Conservation (phyloP, 2,888 invertebrate species). For the Koerneria pararmatus region DNA sequence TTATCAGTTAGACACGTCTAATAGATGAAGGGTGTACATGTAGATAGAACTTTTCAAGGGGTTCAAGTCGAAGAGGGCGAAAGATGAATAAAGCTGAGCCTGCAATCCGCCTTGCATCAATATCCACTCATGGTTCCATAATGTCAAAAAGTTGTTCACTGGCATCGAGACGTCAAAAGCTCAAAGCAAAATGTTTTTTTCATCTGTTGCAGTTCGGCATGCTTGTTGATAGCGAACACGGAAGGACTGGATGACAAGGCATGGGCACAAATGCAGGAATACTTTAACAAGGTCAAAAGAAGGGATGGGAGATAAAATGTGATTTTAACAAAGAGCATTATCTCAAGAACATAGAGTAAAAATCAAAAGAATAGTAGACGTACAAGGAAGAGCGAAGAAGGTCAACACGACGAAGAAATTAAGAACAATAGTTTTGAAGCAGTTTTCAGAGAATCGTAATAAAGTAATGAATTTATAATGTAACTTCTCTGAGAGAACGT, state of each 20-base stretch:
- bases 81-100: too few species aligned
- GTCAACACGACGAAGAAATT: too few species aligned
- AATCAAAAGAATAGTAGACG: too few species aligned
- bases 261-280: slow-evolving; percentile 50
- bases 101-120: too few species aligned
- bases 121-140: too few species aligned
- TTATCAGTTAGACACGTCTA: not conserved
- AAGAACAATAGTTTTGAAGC: too few species aligned
- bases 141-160: not conserved
- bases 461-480: too few species aligned
- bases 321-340: not conserved
- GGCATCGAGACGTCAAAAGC: not conserved
- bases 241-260: slow-evolving; percentile 45
- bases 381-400: too few species aligned
- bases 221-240: slow-evolving; percentile 54
- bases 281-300: slow-evolving; percentile 53
- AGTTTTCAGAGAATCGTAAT: too few species aligned
- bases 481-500: too few species aligned
- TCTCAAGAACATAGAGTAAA: too few species aligned
- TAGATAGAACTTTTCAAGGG: not conserved
- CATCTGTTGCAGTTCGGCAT: slow-evolving; percentile 28
- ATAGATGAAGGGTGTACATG: not conserved
- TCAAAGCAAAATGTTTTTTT: not conserved
- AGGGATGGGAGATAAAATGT: slow-evolving; percentile 13
- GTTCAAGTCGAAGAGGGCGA: not conserved